Evolutionary conservation across 2,797 vertebrate species (phyloP).

Genomic region (Chrosomus eos): DNA sequence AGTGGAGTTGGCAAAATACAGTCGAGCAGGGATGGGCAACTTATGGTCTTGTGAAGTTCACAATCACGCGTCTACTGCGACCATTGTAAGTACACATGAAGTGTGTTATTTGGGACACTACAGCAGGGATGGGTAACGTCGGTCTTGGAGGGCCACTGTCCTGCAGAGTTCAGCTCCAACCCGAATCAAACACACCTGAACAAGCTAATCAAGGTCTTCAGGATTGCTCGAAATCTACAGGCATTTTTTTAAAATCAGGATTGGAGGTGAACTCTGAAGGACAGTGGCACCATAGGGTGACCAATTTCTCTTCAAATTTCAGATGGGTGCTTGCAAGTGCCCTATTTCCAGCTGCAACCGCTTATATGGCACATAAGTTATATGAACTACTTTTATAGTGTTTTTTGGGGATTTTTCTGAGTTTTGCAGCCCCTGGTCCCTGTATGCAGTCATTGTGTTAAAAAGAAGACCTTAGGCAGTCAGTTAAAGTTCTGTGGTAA

Average conservation of each 20-base stretch:
- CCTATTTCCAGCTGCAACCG: fast-evolving
- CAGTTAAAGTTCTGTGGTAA: neutral
- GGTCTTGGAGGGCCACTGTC: no score
- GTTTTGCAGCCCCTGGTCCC: neutral
- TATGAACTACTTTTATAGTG: neutral
- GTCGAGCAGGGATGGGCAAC: neutral
- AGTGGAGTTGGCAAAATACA: neutral
- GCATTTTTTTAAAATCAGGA: no score
- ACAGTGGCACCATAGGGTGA: neutral
- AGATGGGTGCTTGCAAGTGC: neutral
- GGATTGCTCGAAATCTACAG: no score
- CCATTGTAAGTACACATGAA: neutral
- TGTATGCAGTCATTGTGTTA: neutral
- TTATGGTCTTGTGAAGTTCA: neutral
- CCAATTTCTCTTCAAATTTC: neutral
- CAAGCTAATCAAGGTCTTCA: no score
- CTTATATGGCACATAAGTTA: neutral
- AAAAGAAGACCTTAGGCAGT: neutral
- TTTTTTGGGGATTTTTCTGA: neutral
- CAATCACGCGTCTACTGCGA: neutral
- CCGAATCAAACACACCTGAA: no score
- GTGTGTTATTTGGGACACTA: neutral
- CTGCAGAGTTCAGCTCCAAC: no score
- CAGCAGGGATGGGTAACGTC: neutral
- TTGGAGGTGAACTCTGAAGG: no score